A percentile compares a stretch with the other conserved stretches of the same genome.
Evolutionary conservation across 2,888 invertebrate genomes (phyloP).

Genomic region (Cryptosula pallasiana): DNA sequence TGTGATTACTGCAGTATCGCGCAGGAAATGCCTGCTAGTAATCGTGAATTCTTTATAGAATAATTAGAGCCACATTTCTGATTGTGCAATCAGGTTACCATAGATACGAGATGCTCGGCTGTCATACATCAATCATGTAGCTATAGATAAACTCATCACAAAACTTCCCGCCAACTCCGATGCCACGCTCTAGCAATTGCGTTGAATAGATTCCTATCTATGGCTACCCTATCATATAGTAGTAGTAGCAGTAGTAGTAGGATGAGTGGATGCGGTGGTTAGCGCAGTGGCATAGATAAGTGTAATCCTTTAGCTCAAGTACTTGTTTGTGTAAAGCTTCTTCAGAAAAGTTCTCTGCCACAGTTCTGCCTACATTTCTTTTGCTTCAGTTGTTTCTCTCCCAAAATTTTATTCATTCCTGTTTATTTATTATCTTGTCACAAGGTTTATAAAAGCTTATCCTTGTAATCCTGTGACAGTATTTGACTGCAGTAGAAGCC

Average conservation of each 20-base stretch:
- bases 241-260: too few species aligned
- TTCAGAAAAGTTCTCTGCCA: too few species aligned
- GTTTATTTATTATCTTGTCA: neutral
- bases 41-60: neutral
- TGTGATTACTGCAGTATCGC: neutral
- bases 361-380: too few species aligned
- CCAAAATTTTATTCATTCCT: neutral
- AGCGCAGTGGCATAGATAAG: too few species aligned
- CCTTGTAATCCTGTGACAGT: neutral
- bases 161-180: neutral
- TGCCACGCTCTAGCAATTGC: neutral
- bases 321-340: too few species aligned
- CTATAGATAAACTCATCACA: neutral
- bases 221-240: too few species aligned
- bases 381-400: neutral
- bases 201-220: neutral
- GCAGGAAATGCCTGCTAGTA: neutral
- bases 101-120: neutral
- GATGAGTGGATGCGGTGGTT: too few species aligned
- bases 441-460: too few species aligned
- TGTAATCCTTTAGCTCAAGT: too few species aligned
- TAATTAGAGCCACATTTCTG: constrained; percentile 2
- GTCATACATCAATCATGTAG: neutral
- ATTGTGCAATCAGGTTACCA: neutral
- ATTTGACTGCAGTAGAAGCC: neutral